Evolutionary conservation across 1,140 invertebrate species (phyloP).

Genomic region (Bombus vancouverensis): DNA sequence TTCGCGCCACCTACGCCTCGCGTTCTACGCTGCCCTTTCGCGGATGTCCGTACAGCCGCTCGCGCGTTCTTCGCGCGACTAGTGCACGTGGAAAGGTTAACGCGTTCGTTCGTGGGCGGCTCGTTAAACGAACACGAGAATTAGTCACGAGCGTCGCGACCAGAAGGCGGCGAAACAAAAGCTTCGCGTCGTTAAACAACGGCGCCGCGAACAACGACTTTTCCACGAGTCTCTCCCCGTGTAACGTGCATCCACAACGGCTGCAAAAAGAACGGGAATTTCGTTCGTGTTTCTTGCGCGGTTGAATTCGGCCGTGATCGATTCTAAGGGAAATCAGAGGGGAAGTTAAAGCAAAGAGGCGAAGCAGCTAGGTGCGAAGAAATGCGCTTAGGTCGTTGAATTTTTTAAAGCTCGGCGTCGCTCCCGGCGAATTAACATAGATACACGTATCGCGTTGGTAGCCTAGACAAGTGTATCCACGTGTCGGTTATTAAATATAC

Average conservation of each 20-base stretch:
- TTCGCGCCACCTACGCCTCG: slow-evolving; percentile 41
- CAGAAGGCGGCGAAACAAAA: slow-evolving; percentile 64
- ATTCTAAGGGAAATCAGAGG: background rate
- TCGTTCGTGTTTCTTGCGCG: too few species aligned
- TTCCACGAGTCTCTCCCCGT: background rate
- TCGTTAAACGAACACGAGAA: slow-evolving; percentile 67
- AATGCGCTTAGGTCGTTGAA: slow-evolving; percentile 33
- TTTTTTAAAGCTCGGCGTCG: slow-evolving; percentile 42
- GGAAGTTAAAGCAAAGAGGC: background rate
- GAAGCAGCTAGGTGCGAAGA: background rate
- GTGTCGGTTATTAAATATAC: slow-evolving; percentile 73
- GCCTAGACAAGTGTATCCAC: slow-evolving; percentile 55
- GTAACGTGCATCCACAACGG: background rate
- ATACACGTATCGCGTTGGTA: slow-evolving; percentile 42
- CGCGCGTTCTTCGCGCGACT: background rate
- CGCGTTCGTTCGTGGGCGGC: slow-evolving; percentile 44
- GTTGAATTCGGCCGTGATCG: background rate
- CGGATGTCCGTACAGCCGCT: background rate
- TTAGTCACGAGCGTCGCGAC: slow-evolving; percentile 46
- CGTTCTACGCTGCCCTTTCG: slow-evolving; percentile 15
- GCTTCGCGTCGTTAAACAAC: slow-evolving; percentile 60
- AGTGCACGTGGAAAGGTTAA: slow-evolving; percentile 54
- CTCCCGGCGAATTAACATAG: slow-evolving; percentile 55
- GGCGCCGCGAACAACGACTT: background rate
- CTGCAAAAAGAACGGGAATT: too few species aligned